These are phyloP conservation scores for Sisyra terminalis DNA, from an alignment of 2,888 invertebrate species.

Conservation along the genomic window DNA sequence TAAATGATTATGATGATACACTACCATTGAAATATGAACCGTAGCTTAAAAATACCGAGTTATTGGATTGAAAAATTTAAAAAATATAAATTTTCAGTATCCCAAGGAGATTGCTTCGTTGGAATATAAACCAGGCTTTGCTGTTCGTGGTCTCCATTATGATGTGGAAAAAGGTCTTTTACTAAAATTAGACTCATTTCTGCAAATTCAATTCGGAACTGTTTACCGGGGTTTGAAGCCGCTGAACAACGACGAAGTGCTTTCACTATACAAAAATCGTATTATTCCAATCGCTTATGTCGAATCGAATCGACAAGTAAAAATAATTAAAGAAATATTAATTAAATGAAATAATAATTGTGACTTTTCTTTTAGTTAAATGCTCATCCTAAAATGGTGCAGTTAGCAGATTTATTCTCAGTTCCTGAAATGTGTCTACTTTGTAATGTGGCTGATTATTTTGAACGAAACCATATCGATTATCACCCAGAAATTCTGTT, in stretches of 20 bases:
- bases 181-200: conserved; percentile 87
- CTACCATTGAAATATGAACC: no score
- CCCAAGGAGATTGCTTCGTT: conserved; percentile 66
- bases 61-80: no score
- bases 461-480: conserved; percentile 73
- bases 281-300: conserved; percentile 78
- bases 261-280: conserved; percentile 67
- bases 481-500: conserved; percentile 94
- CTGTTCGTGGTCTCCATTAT: conserved; percentile 94
- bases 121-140: conserved; percentile 84
- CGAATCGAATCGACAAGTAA: conserved; percentile 40
- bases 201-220: conserved; percentile 91
- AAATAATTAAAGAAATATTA: background rate
- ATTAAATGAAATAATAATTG: background rate
- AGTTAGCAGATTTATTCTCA: conserved; percentile 90
- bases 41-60: no score
- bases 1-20: no score
- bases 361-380: conserved; percentile 27
- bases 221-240: conserved; percentile 77
- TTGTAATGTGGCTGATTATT: conserved; percentile 88
- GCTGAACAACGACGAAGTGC: conserved; percentile 69
- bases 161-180: conserved; percentile 90
- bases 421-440: conserved; percentile 91
- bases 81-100: conserved; percentile 59
- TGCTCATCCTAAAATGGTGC: conserved; percentile 65